These are phyloP conservation scores for Turnix velox DNA, from an alignment of 2,113 vertebrate genomes.

Conservation along the genomic window DNA sequence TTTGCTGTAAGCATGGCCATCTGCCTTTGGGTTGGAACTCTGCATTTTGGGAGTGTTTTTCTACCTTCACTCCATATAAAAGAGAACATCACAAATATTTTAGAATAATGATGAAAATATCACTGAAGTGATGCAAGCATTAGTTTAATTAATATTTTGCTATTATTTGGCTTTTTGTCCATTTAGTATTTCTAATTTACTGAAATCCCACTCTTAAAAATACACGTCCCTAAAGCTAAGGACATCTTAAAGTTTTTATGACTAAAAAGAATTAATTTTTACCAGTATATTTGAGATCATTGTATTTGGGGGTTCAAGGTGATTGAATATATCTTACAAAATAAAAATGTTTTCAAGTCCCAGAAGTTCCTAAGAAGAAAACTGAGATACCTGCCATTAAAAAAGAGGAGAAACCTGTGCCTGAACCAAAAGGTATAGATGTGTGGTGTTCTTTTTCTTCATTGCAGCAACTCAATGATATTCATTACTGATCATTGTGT, in stretches of 20 bases:
- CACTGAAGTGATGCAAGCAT: not conserved
- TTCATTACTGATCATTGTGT: not conserved
- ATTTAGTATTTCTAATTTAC: not conserved
- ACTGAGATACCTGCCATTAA: conserved; percentile 65
- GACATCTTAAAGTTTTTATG: not conserved
- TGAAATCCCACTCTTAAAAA: not conserved
- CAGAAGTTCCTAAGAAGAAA: conserved; percentile 73
- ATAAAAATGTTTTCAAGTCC: conserved; percentile 67
- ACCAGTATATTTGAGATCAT: not conserved
- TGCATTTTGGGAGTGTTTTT: not conserved
- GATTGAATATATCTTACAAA: not conserved
- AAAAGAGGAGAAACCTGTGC: conserved; percentile 68
- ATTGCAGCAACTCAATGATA: not conserved
- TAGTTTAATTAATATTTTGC: not conserved
- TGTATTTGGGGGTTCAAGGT: not conserved
- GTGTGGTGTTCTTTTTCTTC: not conserved
- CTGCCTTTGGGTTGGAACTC: not conserved
- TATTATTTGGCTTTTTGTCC: not conserved
- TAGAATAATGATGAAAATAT: not conserved
- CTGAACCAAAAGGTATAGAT: conserved; percentile 74
- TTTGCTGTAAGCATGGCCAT: not conserved
- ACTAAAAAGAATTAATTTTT: not conserved
- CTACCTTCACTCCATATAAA: not conserved
- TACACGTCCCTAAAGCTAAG: not conserved
- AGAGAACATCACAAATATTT: not conserved